Evolutionary conservation across 2,797 vertebrate genomes (phyloP), one percentile per base, ranked within the genome.

Genomic region (Scleropages formosus): DNA sequence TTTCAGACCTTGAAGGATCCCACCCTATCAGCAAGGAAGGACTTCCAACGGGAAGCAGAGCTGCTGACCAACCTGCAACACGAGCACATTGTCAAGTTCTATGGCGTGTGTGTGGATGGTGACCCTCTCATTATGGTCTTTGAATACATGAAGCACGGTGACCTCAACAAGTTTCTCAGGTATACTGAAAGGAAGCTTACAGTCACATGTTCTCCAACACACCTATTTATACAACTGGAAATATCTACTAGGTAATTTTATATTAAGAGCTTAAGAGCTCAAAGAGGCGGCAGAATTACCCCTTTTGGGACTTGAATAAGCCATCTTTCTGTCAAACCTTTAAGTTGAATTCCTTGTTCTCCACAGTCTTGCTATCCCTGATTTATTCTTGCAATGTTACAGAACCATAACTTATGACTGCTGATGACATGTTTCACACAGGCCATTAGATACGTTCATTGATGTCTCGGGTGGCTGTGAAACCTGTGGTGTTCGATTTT

Each of bases 71-170:
- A 98, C 87, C 90, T 99, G 68, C 96, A 98, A 84, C 97, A 99
- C 0, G 96, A 98, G 3, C 97, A 99, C 87, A 98, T 99, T 0
- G 96, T 98, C n/a, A 98, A 96, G 85, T 99, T 98, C 79, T 98
- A 98, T 0, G 97, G 97, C 0, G 96, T 98, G 11, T 98, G 97
- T 3, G 96, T 97, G 0, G 97, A 99, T 0, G 97, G 96, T 0
- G 97, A 99, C 79, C 97, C 97, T 0, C 96, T 99, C 84, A 98
- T 98, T 84, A 99, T 99, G 97, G 96, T 99, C 69, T 99, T 99
- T 1, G 97, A 99, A 82, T 99, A 99, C 90, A 99, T 99, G 97
- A 98, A 97, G 82, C 96, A 99, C 0, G 97, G 97, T 0, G 97
- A 99, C 82, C 95, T 99, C 60, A 99, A 99, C 82, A 99, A 98